Evolutionary conservation across 2,888 invertebrate genomes (phyloP), one percentile per base, ranked within the genome.

Genomic region (Orgyia antiqua): DNA sequence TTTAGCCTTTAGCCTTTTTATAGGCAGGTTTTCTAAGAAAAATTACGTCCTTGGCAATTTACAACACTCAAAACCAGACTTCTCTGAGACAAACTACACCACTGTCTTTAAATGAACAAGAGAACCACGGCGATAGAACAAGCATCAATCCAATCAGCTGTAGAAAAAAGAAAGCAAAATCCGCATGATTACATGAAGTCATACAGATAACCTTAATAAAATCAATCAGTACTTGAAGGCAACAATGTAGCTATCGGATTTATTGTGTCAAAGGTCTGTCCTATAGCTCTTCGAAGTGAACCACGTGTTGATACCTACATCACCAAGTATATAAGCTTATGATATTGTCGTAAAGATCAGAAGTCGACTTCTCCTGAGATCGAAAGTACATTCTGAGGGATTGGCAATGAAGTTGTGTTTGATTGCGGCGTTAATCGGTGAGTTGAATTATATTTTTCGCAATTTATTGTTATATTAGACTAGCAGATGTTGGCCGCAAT

Each of bases 361-460:
- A 10, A 10, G 10, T 10, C 10, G 1, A 3, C 20, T 10, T 10
- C 23, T 23, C 23, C 11, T 8, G 10, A 2, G 10, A 23, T 2
- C 10, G 4, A 10, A 2, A 23, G 10, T 4, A 2, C 15, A 9
- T 23, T 47, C 40, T 59, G 33, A 36, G 33, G 38, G 36, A 25
- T 25, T n/a, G 27, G 43, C 24, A 25, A 84, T 84, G 84, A 84
- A 76, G 68, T 46, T 79, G 43, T 49, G 79, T 48, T 60, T 78
- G 31, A 44, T 84, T 39, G 71, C 80, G 74, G 80, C 78, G 53
- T 42, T 83, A 33, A 62, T 83, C 45, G 84, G 84, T 83, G 21
- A 82, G 83, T 67, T 15, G 4, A 15, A 15, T 15, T 15, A 15
- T 15, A 15, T 15, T 15, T n/a, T n/a, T n/a, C n/a, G n/a, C n/a